phyloP scores from a whole-genome alignment of 2,888 invertebrate species.

The Metalampra italica region DNA sequence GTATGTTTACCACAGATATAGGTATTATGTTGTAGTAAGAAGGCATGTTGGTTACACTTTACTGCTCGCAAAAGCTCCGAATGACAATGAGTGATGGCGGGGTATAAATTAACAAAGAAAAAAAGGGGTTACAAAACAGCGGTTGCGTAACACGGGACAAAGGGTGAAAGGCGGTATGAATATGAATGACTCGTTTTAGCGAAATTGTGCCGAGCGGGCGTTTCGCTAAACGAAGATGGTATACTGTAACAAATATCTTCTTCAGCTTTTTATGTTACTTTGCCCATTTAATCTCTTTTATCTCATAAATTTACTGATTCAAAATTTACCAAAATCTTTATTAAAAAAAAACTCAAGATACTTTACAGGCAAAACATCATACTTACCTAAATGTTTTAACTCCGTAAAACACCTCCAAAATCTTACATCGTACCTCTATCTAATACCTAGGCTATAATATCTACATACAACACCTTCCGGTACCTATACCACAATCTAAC shows the following conservation, averaged over 20 bases:
- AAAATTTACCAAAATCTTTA: too few relatives aligned
- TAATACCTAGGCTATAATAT: too few relatives aligned
- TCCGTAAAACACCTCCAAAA: too few relatives aligned
- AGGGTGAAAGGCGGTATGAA: slow-evolving; percentile 67
- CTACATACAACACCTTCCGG: too few relatives aligned
- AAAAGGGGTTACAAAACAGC: slow-evolving; percentile 45
- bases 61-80: slow-evolving; percentile 12
- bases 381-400: too few relatives aligned
- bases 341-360: too few relatives aligned
- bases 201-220: slow-evolving; percentile 55
- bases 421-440: too few relatives aligned
- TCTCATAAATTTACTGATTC: too few relatives aligned
- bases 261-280: not conserved
- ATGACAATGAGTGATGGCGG: slow-evolving; percentile 25
- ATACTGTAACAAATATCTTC: slow-evolving; percentile 19
- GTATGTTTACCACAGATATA: not conserved
- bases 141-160: slow-evolving; percentile 61
- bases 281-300: too few relatives aligned
- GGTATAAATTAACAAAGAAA: slow-evolving; percentile 56
- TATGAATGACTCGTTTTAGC: slow-evolving; percentile 66
- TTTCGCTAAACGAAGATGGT: slow-evolving; percentile 25
- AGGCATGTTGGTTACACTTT: slow-evolving; percentile 12
- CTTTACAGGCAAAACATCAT: too few relatives aligned
- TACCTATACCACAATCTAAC: too few relatives aligned
- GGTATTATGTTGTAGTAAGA: not conserved